These are phyloP conservation scores for Cheilosia variabilis DNA, from an alignment of 2,888 invertebrate genomes.

Conservation along the genomic window DNA sequence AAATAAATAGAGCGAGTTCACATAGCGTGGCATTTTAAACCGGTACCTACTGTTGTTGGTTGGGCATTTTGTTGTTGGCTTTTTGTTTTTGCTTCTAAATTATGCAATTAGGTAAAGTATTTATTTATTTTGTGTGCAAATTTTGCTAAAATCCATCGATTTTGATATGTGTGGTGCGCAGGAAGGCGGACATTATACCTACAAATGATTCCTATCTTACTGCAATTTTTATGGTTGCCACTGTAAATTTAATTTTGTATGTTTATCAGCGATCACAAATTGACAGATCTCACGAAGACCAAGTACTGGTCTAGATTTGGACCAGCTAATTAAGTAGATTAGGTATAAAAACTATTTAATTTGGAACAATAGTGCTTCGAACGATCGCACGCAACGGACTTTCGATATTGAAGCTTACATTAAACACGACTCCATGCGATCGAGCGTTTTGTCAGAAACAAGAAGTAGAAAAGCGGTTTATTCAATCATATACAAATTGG, in stretches of 20 bases:
- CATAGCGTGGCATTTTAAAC: slow-evolving; percentile 74
- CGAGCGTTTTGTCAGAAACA: no score
- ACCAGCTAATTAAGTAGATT: no score
- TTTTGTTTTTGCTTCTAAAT: slow-evolving; percentile 47
- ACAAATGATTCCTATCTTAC: not conserved
- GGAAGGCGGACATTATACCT: slow-evolving; percentile 24
- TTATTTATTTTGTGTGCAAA: slow-evolving; percentile 10
- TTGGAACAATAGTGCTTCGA: no score
- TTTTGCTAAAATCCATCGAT: slow-evolving; percentile 59
- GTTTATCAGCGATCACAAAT: no score
- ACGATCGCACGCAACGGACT: no score
- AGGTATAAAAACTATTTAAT: no score
- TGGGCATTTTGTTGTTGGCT: slow-evolving; percentile 2
- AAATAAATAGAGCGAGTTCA: slow-evolving; percentile 74
- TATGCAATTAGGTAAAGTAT: slow-evolving; percentile 67
- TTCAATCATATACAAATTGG: no score
- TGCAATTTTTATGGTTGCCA: not conserved
- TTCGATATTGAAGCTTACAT: no score
- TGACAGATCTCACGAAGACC: no score
- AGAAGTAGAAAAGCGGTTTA: no score
- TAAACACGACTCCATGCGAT: no score
- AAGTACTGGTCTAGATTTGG: no score
- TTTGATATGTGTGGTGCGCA: slow-evolving; percentile 37
- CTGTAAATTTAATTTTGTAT: not conserved
- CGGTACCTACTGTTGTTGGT: slow-evolving; percentile 66